A percentile compares a stretch with the other conserved stretches of the same genome.
Evolutionary conservation across 2,113 vertebrate species (phyloP).

Genomic region (Willisornis vidua): DNA sequence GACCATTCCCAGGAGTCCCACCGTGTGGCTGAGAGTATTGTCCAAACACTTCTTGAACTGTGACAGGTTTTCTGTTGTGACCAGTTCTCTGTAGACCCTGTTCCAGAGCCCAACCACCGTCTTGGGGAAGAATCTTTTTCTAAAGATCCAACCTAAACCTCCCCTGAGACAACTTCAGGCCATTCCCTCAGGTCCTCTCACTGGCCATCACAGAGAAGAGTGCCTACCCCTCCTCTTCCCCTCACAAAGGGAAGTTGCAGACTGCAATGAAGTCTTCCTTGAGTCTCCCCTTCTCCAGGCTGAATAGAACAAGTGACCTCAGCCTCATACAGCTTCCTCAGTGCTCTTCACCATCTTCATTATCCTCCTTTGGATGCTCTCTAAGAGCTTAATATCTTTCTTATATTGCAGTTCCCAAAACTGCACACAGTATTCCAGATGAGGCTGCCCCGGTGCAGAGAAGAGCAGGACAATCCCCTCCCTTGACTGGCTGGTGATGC

Average conservation of each 20-base stretch:
- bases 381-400: not conserved
- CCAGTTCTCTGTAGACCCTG: not conserved
- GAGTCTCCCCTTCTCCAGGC: not conserved
- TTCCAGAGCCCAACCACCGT: not conserved
- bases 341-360: not conserved
- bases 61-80: not conserved
- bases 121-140: not conserved
- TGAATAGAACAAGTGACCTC: not conserved
- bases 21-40: not conserved
- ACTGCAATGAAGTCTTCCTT: not conserved
- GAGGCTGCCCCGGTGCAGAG: not conserved
- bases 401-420: not conserved
- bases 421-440: not conserved
- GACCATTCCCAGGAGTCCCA: not conserved
- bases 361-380: not conserved
- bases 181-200: not conserved
- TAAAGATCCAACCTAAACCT: not conserved
- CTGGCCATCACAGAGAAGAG: not conserved
- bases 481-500: not conserved
- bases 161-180: not conserved
- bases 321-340: not conserved
- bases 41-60: not conserved
- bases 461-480: not conserved
- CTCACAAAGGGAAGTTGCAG: not conserved
- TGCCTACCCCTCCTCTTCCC: not conserved